phyloP scores from a whole-genome alignment of 2,797 vertebrate species.

The Pyrrhura leucotis region DNA sequence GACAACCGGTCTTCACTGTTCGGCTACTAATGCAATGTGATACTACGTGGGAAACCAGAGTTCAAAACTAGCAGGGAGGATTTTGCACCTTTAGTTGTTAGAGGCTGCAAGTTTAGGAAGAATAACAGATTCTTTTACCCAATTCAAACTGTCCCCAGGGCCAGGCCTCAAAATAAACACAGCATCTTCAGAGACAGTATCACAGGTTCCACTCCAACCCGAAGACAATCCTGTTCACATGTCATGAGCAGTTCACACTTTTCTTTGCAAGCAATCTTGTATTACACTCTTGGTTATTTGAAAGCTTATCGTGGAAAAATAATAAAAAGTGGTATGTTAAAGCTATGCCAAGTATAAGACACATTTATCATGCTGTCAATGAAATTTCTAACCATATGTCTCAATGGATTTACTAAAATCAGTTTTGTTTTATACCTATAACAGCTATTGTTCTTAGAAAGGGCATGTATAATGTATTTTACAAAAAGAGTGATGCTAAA shows the following conservation, averaged over 20 bases:
- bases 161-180: neutral
- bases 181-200: neutral
- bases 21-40: neutral
- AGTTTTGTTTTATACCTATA: constrained; percentile 6
- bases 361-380: constrained; percentile 34
- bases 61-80: neutral
- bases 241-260: constrained; percentile 28
- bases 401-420: neutral
- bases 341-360: constrained; percentile 35
- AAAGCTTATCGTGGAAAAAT: constrained; percentile 21
- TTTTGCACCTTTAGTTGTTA: neutral
- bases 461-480: neutral
- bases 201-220: neutral
- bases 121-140: neutral
- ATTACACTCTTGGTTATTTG: neutral
- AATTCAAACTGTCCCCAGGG: neutral
- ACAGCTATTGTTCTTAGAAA: neutral
- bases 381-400: constrained; percentile 36
- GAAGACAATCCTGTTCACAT: neutral
- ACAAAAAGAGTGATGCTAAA: neutral
- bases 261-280: constrained; percentile 1
- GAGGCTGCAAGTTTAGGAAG: neutral
- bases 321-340: constrained; percentile 44
- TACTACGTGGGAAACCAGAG: neutral
- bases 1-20: constrained; percentile 5